Percentiles rank a stretch among this genome's conserved stretches.
These are phyloP conservation scores for Gobio occitaniae DNA, from an alignment of 2,797 vertebrate species.

Conservation along the genomic window DNA sequence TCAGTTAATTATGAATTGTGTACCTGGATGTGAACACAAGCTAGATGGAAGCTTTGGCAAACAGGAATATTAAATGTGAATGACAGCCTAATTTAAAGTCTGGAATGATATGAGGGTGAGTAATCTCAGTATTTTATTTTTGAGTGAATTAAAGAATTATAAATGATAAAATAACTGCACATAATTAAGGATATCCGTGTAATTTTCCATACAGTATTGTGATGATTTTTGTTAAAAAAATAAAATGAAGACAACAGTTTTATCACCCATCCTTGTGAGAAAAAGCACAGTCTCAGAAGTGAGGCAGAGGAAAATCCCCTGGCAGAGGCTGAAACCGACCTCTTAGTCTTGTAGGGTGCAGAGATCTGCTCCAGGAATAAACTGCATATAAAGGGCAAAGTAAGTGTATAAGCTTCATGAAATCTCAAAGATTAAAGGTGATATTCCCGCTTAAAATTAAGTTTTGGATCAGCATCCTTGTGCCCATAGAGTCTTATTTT, in stretches of 20 bases:
- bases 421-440: background rate
- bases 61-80: background rate
- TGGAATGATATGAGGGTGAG: background rate
- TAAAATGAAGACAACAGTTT: background rate
- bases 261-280: background rate
- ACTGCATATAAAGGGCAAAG: slow-evolving; percentile 5
- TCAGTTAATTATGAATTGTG: background rate
- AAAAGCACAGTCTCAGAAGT: background rate
- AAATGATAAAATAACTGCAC: slow-evolving; percentile 5
- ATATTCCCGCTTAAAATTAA: background rate
- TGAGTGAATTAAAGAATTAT: background rate
- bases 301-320: background rate
- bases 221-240: background rate
- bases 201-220: slow-evolving; percentile 33
- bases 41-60: background rate
- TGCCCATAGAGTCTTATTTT: background rate
- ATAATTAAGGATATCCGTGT: background rate
- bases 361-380: background rate
- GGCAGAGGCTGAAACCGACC: background rate
- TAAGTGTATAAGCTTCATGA: background rate
- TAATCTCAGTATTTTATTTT: slow-evolving; percentile 12
- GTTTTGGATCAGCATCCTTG: background rate
- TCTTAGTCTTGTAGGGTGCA: background rate
- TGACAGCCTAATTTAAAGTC: background rate
- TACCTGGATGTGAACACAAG: background rate